These are phyloP conservation scores for Pristionchus entomophagus DNA, from an alignment of 2,888 invertebrate genomes.

Conservation along the genomic window DNA sequence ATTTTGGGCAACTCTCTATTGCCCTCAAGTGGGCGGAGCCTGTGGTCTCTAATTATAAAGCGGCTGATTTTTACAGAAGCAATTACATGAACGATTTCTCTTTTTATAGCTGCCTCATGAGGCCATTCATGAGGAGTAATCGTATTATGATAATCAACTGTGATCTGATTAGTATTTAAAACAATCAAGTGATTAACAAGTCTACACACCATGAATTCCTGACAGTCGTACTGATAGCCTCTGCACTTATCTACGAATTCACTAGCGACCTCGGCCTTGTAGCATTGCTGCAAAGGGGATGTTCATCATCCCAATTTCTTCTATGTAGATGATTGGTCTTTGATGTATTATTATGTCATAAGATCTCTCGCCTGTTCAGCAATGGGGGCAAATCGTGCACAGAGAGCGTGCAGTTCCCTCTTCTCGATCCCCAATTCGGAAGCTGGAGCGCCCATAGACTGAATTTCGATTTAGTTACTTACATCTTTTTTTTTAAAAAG, in stretches of 20 bases:
- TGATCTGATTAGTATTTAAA: no score
- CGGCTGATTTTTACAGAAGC: no score
- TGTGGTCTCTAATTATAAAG: no score
- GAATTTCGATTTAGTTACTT: no score
- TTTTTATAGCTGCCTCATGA: no score
- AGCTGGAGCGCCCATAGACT: constrained; percentile 21
- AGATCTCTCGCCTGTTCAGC: constrained; percentile 56
- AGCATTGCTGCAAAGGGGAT: constrained; percentile 60
- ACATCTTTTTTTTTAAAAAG: no score
- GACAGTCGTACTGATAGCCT: constrained; percentile 65
- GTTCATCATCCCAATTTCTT: background rate
- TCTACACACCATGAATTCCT: constrained; percentile 8
- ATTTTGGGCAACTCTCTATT: no score
- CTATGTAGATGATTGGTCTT: background rate
- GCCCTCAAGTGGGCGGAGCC: no score
- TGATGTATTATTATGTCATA: background rate
- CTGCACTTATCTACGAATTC: constrained; percentile 65
- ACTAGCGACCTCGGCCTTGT: constrained; percentile 61
- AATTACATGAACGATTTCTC: no score
- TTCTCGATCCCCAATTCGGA: constrained; percentile 54
- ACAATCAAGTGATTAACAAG: no score
- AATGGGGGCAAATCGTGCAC: constrained; percentile 62
- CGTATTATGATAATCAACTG: no score
- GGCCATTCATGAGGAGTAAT: no score
- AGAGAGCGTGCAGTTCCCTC: constrained; percentile 58